These are phyloP conservation scores for Abrostola tripartita DNA, from an alignment of 2,888 invertebrate species.

Conservation along the genomic window DNA sequence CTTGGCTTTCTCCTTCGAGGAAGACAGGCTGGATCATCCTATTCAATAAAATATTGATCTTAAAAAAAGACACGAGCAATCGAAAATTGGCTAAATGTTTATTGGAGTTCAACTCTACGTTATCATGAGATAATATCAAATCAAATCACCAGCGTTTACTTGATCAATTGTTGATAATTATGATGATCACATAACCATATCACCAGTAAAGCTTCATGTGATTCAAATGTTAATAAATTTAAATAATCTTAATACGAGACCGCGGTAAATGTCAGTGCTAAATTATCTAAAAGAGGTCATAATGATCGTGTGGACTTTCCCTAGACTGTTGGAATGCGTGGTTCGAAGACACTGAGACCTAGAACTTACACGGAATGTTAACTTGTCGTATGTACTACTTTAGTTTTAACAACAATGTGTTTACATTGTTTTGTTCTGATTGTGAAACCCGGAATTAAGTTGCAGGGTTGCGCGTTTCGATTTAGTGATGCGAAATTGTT, in stretches of 20 bases:
- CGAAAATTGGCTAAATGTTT: too few relatives aligned
- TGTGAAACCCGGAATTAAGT: conserved; percentile 38
- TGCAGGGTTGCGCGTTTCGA: conserved; percentile 7
- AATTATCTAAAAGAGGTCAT: conserved; percentile 50
- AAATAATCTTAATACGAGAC: conserved; percentile 27
- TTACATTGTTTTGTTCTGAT: conserved; percentile 39
- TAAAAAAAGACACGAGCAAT: too few relatives aligned
- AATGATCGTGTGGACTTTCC: conserved; percentile 60
- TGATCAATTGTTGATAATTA: not conserved
- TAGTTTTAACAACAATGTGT: conserved; percentile 41
- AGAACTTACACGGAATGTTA: conserved; percentile 62
- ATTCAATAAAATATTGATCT: too few relatives aligned
- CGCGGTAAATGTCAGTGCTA: conserved; percentile 44
- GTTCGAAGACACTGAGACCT: conserved; percentile 36
- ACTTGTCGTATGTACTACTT: conserved; percentile 57
- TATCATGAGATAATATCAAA: too few relatives aligned
- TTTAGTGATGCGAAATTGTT: conserved; percentile 5
- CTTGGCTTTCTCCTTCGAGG: too few relatives aligned
- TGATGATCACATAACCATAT: conserved; percentile 29
- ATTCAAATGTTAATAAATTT: conserved; percentile 42
- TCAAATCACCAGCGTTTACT: too few relatives aligned
- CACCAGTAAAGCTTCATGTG: conserved; percentile 27
- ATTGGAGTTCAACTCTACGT: too few relatives aligned
- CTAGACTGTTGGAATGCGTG: conserved; percentile 51
- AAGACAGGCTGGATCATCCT: too few relatives aligned